A percentile compares a stretch with the other conserved stretches of the same genome.
These are phyloP conservation scores for Campylorhamphus procurvoides DNA, from an alignment of 2,113 vertebrate species.

Conservation along the genomic window DNA sequence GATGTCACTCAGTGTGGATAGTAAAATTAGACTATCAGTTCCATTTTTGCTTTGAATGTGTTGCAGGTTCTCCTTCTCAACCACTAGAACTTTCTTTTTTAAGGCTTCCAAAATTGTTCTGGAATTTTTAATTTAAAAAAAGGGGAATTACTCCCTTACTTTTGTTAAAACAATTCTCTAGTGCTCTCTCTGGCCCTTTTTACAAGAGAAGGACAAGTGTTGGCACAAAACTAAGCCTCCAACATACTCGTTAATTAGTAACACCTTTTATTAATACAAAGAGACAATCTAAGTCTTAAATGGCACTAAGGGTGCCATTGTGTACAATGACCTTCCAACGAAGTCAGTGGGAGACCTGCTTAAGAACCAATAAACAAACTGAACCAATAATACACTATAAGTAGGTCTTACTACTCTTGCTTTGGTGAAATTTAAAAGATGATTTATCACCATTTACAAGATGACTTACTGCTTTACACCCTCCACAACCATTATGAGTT, in stretches of 20 bases:
- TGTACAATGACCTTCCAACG: not conserved
- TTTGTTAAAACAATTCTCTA: not conserved
- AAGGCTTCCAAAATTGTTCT: not conserved
- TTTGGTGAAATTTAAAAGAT: not conserved
- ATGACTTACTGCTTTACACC: not conserved
- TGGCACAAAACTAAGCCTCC: not conserved
- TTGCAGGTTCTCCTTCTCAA: not conserved
- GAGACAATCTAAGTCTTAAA: not conserved
- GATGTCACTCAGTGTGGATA: conserved; percentile 17
- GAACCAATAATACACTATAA: not conserved
- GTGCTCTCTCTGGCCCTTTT: not conserved
- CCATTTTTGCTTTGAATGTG: not conserved
- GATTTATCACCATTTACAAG: not conserved
- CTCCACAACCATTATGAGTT: not conserved
- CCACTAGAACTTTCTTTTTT: not conserved
- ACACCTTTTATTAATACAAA: not conserved
- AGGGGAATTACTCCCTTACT: not conserved
- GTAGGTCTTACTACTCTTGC: not conserved
- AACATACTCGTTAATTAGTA: not conserved
- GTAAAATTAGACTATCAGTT: conserved; percentile 40
- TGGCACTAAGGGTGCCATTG: not conserved
- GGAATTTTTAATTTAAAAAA: not conserved
- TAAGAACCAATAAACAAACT: not conserved
- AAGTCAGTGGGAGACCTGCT: not conserved
- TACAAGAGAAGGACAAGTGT: not conserved